These are phyloP conservation scores for Harlomillsia oculata DNA, from an alignment of 1,140 invertebrate species.

Conservation along the genomic window DNA sequence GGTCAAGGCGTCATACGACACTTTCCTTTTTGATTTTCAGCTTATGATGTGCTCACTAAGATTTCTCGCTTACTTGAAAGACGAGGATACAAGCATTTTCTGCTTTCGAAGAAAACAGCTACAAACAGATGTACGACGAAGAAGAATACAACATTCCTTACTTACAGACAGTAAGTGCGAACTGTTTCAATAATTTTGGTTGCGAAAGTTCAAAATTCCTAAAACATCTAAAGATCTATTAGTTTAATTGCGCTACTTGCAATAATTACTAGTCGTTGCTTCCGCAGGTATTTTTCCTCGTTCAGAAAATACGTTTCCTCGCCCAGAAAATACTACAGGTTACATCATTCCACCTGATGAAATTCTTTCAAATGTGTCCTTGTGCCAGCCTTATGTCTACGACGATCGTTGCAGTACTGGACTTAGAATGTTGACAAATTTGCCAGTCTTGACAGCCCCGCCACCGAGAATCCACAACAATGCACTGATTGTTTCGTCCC, in stretches of 20 bases:
- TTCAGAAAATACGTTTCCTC: slow-evolving; percentile 3
- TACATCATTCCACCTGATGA: slow-evolving; percentile 14
- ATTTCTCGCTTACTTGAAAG: neutral
- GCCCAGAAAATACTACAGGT: slow-evolving; percentile 2
- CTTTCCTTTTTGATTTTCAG: too few relatives aligned
- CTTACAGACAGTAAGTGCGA: slow-evolving; percentile 1
- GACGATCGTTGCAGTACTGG: slow-evolving; percentile 17
- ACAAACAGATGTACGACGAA: slow-evolving; percentile 1
- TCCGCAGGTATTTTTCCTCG: slow-evolving; percentile 1
- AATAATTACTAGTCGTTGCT: neutral
- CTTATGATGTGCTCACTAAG: slow-evolving; percentile 15
- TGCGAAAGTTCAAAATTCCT: too few relatives aligned
- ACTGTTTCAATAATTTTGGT: neutral
- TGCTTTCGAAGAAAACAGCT: slow-evolving; percentile 9
- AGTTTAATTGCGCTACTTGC: too few relatives aligned
- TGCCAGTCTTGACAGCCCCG: slow-evolving; percentile 12
- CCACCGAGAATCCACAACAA: neutral
- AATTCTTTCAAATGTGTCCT: slow-evolving; percentile 9
- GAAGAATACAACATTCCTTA: slow-evolving; percentile 6
- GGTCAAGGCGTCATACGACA: too few relatives aligned
- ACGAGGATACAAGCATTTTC: slow-evolving; percentile 5
- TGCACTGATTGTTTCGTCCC: neutral
- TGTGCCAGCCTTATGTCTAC: slow-evolving; percentile 17
- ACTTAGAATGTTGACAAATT: slow-evolving; percentile 18
- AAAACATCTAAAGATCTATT: too few relatives aligned